Percentiles rank a stretch among this genome's conserved stretches.
Conservation (phyloP, 2,888 invertebrate species). For the Rugalucina vietnamica region DNA sequence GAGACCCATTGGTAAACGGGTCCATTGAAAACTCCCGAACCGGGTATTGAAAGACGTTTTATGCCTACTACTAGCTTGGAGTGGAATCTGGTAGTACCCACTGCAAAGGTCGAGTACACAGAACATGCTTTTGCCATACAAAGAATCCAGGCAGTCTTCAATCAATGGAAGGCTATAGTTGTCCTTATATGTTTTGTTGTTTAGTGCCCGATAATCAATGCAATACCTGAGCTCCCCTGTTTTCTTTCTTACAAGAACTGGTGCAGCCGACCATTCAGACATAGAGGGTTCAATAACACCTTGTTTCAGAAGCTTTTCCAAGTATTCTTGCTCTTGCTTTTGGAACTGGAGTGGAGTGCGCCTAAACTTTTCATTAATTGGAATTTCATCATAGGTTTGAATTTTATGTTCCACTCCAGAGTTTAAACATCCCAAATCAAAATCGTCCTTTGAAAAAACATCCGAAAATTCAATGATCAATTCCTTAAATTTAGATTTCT, state of each 20-base stretch:
- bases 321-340: too few species aligned
- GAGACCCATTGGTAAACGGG: conserved; percentile 48
- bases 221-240: background rate
- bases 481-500: background rate
- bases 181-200: too few species aligned
- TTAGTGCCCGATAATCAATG: too few species aligned
- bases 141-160: too few species aligned
- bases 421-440: background rate
- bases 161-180: too few species aligned
- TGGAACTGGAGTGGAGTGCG: background rate
- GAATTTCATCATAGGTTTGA: background rate
- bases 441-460: background rate
- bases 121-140: too few species aligned
- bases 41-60: conserved; percentile 57
- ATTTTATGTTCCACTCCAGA: background rate
- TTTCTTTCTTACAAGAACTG: background rate
- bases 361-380: background rate
- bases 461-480: background rate
- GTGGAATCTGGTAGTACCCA: conserved; percentile 21
- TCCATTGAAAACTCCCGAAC: conserved; percentile 48
- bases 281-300: background rate
- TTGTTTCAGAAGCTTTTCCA: background rate
- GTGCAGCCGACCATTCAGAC: background rate
- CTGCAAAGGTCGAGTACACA: conserved; percentile 1
- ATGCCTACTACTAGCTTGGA: conserved; percentile 13